Base-by-base conservation (phyloP, 2,113 vertebrate species). In the Hydrochoerus hydrochaeris region DNA sequence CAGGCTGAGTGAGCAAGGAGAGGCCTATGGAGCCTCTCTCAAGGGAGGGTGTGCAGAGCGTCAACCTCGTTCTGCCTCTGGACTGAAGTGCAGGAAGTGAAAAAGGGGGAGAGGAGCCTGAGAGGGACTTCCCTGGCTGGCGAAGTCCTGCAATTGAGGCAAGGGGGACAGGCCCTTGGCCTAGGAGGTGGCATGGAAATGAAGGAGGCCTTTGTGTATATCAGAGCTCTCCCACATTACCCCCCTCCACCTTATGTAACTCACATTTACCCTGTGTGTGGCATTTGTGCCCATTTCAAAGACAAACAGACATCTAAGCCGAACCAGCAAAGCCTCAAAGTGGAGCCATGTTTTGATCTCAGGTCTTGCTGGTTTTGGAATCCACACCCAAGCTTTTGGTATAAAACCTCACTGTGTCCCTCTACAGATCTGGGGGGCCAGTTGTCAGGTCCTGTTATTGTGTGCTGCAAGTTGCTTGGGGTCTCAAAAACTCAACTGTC, bases 351-450 rank as follows among this genome's bases (percentile, higher is more conserved):
- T 49, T 63, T 91, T 20, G 3, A 92, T 41, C 41, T 22, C 57
- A 49, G 62, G 80, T 2, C 60, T 83, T 94, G n/a, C 38, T 90
- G 92, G 65, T 67, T 88, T 88, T 38, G 73, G 65, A 95, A 54
- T 24, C 28, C 8, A 63, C 3, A 2, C 28, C 30, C 20, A 14
- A 12, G 75, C 35, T 91, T 89, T 73, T 35, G 4, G 35, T 24
- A 60, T 19, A 77, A 63, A 91, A n/a, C 14, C 75, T 73, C 14
- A 17, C 44, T 46, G 6, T 26, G 22, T 13, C 35, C 54, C 63
- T 82, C 24, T 57, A 85, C 83, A 57, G 14, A 3, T 85, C 62
- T 65, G 46, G 92, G 73, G 71, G 81, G 60, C 38, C 5, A 6
- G 67, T 30, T 10, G 16, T 28, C 60, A 84, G 69, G 77, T 44